phyloP scores from a whole-genome alignment of 2,113 vertebrate species.

The Muntiacus reevesi region DNA sequence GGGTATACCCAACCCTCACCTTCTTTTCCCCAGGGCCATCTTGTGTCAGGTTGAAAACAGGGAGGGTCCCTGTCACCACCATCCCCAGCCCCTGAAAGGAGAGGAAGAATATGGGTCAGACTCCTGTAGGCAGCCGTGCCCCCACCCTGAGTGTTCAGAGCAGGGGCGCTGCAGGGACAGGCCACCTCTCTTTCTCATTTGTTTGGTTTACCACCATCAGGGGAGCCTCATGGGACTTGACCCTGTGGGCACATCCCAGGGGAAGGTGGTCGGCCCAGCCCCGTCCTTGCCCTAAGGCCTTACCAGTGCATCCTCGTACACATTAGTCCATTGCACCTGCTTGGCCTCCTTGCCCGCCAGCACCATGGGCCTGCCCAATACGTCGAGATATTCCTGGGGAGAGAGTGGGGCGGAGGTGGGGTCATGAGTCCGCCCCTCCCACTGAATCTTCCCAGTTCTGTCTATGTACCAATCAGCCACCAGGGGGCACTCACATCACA shows the following conservation, averaged over 20 bases:
- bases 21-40: slow-evolving; percentile 89
- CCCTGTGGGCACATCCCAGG: neutral
- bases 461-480: neutral
- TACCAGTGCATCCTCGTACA: slow-evolving; percentile 98
- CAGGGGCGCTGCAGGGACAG: neutral
- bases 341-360: slow-evolving; percentile 93
- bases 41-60: slow-evolving; percentile 95
- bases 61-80: slow-evolving; percentile 96
- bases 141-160: neutral
- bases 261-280: neutral
- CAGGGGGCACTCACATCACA: slow-evolving; percentile 26
- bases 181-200: neutral
- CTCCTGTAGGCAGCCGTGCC: neutral
- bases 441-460: neutral
- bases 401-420: neutral
- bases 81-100: slow-evolving; percentile 91
- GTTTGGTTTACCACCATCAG: neutral
- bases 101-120: neutral
- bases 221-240: neutral
- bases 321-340: slow-evolving; percentile 98
- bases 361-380: slow-evolving; percentile 97
- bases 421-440: neutral
- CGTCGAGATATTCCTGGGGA: slow-evolving; percentile 95
- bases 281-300: slow-evolving; percentile 42
- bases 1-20: slow-evolving; percentile 53